Evolutionary conservation across 2,888 invertebrate species (phyloP).

Genomic region (Drosophila borealis): DNA sequence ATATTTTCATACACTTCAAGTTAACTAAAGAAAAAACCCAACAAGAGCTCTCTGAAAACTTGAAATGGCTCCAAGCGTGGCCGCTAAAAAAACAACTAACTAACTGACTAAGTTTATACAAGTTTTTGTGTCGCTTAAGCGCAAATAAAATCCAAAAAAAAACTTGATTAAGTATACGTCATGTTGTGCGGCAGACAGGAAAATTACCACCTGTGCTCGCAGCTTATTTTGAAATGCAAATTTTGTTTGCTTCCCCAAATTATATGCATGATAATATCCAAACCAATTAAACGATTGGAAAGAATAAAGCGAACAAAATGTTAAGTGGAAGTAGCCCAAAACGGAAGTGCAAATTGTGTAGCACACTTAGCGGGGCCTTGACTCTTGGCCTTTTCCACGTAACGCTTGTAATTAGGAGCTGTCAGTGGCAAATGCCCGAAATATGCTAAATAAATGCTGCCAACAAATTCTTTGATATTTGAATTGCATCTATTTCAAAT

Average conservation of each 20-base stretch:
- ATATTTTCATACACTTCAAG: no score
- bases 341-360: constrained; percentile 13
- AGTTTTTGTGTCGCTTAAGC: constrained; percentile 1
- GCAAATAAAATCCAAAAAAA: constrained; percentile 1
- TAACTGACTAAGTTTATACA: constrained; percentile 13
- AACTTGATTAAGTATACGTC: constrained; percentile 61
- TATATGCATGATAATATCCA: constrained; percentile 4
- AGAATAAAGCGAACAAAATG: background rate
- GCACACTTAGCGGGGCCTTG: constrained; percentile 48
- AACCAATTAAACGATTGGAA: constrained; percentile 37
- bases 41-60: constrained; percentile 2
- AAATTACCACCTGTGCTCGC: background rate
- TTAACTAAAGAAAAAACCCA: background rate
- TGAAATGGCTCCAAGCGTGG: constrained; percentile 1
- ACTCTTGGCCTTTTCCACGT: constrained; percentile 40
- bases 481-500: constrained; percentile 7
- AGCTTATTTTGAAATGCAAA: constrained; percentile 6
- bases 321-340: background rate
- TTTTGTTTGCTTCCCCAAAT: constrained; percentile 9
- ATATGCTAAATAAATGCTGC: constrained; percentile 37
- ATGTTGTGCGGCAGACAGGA: constrained; percentile 20
- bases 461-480: background rate
- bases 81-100: no score
- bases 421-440: constrained; percentile 24
- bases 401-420: constrained; percentile 31